These are phyloP conservation scores for Columba livia DNA, from an alignment of 2,113 vertebrate species.

Conservation along the genomic window DNA sequence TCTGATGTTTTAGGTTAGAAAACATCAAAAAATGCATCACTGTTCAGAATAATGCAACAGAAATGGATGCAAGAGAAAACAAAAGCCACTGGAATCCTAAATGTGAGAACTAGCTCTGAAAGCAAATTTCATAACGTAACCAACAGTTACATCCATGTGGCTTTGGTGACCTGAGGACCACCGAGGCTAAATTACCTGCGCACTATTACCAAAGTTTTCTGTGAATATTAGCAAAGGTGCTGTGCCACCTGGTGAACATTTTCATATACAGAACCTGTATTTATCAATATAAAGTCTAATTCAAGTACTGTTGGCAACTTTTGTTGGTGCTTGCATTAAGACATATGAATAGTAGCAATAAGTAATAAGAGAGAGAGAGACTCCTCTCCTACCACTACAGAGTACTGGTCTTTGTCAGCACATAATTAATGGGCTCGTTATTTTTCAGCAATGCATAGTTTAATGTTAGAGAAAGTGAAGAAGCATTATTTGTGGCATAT, in stretches of 20 bases:
- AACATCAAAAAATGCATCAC: background rate
- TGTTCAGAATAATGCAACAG: background rate
- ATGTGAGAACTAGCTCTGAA: background rate
- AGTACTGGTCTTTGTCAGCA: background rate
- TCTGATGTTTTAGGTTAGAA: background rate
- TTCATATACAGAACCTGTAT: background rate
- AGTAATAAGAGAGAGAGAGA: background rate
- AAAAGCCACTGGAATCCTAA: background rate
- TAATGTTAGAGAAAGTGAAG: background rate
- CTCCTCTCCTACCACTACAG: background rate
- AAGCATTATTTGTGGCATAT: background rate
- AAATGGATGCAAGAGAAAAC: background rate
- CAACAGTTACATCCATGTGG: background rate
- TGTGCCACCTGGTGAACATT: constrained; percentile 37
- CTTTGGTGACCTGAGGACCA: background rate
- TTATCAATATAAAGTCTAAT: background rate
- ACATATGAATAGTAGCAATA: constrained; percentile 24
- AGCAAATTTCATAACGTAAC: background rate
- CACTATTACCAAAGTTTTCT: background rate
- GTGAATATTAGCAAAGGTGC: background rate
- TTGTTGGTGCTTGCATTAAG: background rate
- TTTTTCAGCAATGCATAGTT: background rate
- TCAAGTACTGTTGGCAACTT: constrained; percentile 18
- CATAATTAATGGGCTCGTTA: background rate
- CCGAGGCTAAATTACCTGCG: background rate